phyloP scores from a whole-genome alignment of 2,797 vertebrate species.

The Leucoraja ocellata region DNA sequence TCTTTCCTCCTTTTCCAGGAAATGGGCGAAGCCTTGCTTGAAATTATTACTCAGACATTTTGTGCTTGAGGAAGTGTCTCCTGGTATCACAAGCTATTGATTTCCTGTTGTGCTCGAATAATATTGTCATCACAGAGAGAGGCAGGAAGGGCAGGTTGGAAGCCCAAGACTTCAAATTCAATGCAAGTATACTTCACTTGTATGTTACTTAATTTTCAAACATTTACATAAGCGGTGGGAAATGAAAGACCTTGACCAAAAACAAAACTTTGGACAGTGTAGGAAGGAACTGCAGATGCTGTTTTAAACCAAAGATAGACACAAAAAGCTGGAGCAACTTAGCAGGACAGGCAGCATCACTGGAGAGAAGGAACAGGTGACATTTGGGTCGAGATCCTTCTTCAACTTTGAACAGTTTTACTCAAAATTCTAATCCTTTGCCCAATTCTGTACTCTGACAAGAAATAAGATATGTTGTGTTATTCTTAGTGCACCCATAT shows the following conservation, averaged over 20 bases:
- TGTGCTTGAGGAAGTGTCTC: constrained; percentile 80
- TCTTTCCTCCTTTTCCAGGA: constrained; percentile 73
- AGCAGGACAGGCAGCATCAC: too few species aligned
- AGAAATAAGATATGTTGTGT: not conserved
- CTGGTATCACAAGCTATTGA: constrained; percentile 77
- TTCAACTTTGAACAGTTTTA: not conserved
- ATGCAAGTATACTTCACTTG: constrained; percentile 42
- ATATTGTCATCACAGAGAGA: constrained; percentile 54
- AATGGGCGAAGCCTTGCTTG: constrained; percentile 77
- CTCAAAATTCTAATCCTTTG: not conserved
- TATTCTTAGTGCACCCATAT: not conserved
- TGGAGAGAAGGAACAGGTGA: too few species aligned
- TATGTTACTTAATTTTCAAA: constrained; percentile 42
- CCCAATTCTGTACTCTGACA: not conserved
- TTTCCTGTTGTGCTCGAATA: constrained; percentile 84
- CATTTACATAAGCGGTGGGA: not conserved
- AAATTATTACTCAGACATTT: constrained; percentile 74
- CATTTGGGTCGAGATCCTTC: too few species aligned
- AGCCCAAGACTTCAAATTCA: constrained; percentile 47
- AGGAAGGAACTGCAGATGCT: too few species aligned
- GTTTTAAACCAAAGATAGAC: too few species aligned
- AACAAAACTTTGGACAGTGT: not conserved
- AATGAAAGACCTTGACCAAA: not conserved
- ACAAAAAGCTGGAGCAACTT: too few species aligned
- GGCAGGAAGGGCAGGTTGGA: constrained; percentile 58